Base-by-base conservation (phyloP, 2,113 vertebrate genomes). In the Anarrhichthys ocellatus region DNA sequence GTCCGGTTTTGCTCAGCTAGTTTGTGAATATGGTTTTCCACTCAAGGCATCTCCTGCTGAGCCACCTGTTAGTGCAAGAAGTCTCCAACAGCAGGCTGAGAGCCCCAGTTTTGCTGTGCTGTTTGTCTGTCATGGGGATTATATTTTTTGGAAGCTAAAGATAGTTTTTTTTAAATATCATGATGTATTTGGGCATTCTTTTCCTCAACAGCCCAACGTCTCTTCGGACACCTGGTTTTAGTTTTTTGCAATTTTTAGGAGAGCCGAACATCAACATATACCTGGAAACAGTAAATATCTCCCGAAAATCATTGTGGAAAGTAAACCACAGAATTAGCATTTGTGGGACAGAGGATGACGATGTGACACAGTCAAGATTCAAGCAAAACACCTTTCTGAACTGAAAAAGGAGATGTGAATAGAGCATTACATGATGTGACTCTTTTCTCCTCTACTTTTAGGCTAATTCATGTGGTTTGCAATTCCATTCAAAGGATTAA, bases 401-500 rank as follows among this genome's bases (percentile, higher is more conserved):
- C 6, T 64, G 52, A 40, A 46, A 76, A 74, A 29, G 6, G 13
- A 52, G 8, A 65, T 15, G 40, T 3, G 17, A 8, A 42, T 5
- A 61, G 8, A 61, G 56, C 50, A 68, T 68, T 59, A 74, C 68
- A 34, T 24, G 44, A 73, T 79, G 73, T 69, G 38, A 86, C 58
- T 76, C 64, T 36, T 76, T 85, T 84, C 78, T 85, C 20, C 58
- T 87, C 76, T 73, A 77, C 84, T 78, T 89, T 88, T 69, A 76
- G 78, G 82, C 83, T 81, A 81, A 92, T 93, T 92, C 88, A 87
- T 93, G 83, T 87, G 79, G 67, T 89, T 87, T 89, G 73, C 59
- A 82, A 68, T 70, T 82, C 82, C 73, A 87, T 83, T 90, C 86
- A 88, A 88, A 92, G 88, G 82, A 90, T 92, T 94, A 94, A 94